phyloP scores from a whole-genome alignment of 2,113 vertebrate genomes.

The Aramus guarauna region DNA sequence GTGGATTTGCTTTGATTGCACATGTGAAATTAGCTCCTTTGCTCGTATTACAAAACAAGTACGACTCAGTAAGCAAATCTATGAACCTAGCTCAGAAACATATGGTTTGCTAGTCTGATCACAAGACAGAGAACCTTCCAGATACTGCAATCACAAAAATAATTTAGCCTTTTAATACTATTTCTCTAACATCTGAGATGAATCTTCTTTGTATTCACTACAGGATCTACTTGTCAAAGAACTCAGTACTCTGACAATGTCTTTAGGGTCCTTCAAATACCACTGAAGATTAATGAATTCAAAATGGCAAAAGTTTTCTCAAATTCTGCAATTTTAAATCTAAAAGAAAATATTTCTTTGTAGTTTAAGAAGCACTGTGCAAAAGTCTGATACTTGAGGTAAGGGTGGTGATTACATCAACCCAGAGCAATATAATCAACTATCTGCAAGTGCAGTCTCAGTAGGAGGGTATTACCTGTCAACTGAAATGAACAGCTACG shows the following conservation, averaged over 20 bases:
- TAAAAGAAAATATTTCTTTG: neutral
- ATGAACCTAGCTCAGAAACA: neutral
- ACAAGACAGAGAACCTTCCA: neutral
- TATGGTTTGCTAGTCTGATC: neutral
- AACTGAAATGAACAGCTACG: neutral
- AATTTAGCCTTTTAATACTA: neutral
- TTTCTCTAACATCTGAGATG: neutral
- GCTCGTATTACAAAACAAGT: neutral
- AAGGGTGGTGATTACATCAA: neutral
- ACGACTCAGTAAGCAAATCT: neutral
- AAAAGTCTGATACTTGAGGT: neutral
- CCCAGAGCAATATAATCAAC: neutral
- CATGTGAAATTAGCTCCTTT: neutral
- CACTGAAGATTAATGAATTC: neutral
- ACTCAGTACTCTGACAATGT: neutral
- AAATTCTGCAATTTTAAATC: neutral
- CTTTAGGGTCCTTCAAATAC: neutral
- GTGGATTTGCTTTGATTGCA: neutral
- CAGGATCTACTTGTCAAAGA: neutral
- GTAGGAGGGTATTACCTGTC: neutral
- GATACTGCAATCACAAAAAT: neutral
- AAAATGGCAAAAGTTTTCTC: neutral
- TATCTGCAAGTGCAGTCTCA: neutral
- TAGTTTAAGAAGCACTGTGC: neutral
- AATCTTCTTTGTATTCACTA: neutral